A percentile compares a stretch with the other conserved stretches of the same genome.
phyloP scores from a whole-genome alignment of 92 coral and sea anemone genomes.

The Siderastrea siderea region DNA sequence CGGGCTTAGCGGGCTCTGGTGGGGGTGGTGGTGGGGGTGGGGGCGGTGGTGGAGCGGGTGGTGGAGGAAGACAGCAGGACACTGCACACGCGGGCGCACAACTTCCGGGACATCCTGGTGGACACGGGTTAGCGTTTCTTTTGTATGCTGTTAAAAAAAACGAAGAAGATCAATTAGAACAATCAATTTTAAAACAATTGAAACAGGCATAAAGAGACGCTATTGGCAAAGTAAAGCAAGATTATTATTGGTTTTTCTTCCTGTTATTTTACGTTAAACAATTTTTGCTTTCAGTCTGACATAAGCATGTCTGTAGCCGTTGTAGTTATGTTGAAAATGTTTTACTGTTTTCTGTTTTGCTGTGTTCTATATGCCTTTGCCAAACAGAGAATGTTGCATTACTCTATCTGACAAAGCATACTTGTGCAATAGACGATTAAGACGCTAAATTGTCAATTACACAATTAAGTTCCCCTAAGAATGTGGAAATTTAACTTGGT shows the following conservation, averaged over 20 bases:
- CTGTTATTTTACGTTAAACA: neutral
- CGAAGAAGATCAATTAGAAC: neutral
- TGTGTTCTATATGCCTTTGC: no score
- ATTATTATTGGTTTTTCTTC: neutral
- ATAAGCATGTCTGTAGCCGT: no score
- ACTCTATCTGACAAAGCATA: no score
- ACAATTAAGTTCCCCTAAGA: no score
- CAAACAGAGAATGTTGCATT: no score
- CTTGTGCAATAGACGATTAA: no score
- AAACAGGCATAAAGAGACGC: neutral
- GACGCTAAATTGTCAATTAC: no score
- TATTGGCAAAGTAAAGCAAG: neutral
- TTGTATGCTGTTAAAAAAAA: slow-evolving; percentile 76
- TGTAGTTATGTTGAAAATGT: no score
- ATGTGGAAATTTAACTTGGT: no score
- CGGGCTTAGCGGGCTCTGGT: slow-evolving; percentile 99
- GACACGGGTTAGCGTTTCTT: slow-evolving; percentile 99
- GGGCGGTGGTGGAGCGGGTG: slow-evolving; percentile 99
- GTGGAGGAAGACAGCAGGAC: slow-evolving; percentile 99
- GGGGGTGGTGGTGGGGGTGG: slow-evolving; percentile 99
- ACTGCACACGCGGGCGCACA: slow-evolving; percentile 98
- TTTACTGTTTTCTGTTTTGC: no score
- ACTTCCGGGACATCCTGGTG: slow-evolving; percentile 95
- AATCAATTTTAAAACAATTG: no score
- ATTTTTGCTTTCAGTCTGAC: no score